Evolutionary conservation across 2,888 invertebrate species (phyloP), one percentile per base, ranked within the genome.

Genomic region (Sphinx pinastri): DNA sequence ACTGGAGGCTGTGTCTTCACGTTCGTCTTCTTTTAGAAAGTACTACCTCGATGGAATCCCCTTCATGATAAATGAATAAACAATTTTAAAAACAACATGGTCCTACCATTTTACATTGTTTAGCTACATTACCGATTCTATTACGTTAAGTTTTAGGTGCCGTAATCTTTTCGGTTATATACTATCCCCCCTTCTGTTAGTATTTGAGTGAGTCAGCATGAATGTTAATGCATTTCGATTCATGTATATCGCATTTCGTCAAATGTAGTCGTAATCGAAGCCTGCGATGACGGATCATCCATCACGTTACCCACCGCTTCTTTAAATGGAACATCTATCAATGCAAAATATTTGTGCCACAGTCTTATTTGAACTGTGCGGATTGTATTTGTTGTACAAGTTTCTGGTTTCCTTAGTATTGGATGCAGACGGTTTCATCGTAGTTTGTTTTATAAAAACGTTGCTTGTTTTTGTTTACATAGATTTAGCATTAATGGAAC

Each of bases 201-300:
- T 79, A 77, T 78, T 72, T 77, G 76, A 75, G 84, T 92, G 92
- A 92, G 80, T 90, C 88, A 88, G 88, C 90, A 73, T 81, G 83
- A 90, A 89, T 89, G 87, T 84, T 91, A 92, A 93, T 93, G 91
- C 91, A 91, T 92, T 89, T 83, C 81, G 80, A 81, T 84, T 80
- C 74, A 74, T 79, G 79, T 88, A 84, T 92, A 93, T 92, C 92
- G 87, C 82, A 83, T 90, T 91, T 89, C 92, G 88, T 88, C 88
- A 91, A 87, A 90, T 82, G 85, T 88, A 85, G 85, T 85, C 86
- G 85, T 87, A 84, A 86, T 86, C 87, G 84, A 84, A 86, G 84
- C 84, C 75, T 68, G 68, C 78, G 77, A 73, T 82, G 84, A 78
- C 81, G 79, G 77, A 76, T 81, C 88, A 92, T 92, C 92, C 87